Evolutionary conservation across 2,888 invertebrate genomes (phyloP).

Genomic region (Melitaea athalia): DNA sequence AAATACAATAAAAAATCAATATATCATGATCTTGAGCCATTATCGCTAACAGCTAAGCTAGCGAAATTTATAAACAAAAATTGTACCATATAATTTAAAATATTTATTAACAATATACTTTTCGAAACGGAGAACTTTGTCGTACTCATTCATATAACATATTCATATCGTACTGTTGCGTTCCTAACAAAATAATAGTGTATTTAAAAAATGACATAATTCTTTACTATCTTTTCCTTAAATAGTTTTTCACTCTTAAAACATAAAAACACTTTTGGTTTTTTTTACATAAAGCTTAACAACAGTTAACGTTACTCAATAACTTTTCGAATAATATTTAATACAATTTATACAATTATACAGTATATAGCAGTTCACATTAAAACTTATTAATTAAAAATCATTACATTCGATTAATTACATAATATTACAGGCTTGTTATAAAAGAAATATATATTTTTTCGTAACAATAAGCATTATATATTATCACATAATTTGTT

Average conservation of each 20-base stretch:
- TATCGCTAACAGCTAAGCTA: constrained; percentile 30
- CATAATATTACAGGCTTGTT: constrained; percentile 51
- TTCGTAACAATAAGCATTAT: constrained; percentile 54
- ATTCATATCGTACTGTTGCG: constrained; percentile 12
- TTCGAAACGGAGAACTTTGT: constrained; percentile 16
- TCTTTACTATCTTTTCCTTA: constrained; percentile 1
- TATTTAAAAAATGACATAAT: constrained; percentile 1
- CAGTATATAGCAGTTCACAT: constrained; percentile 20
- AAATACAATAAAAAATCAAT: constrained; percentile 46
- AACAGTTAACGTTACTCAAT: constrained; percentile 74
- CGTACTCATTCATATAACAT: constrained; percentile 8
- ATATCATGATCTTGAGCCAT: constrained; percentile 34
- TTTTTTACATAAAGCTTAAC: constrained; percentile 80
- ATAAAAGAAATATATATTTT: constrained; percentile 58
- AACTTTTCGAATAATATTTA: constrained; percentile 59
- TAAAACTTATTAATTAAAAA: constrained; percentile 31
- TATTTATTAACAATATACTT: constrained; percentile 9
- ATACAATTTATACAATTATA: constrained; percentile 60
- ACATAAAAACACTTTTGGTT: constrained; percentile 81
- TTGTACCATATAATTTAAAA: constrained; percentile 13
- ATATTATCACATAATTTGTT: constrained; percentile 72
- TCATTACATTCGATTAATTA: constrained; percentile 40
- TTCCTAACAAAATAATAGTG: constrained; percentile 4
- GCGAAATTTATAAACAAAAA: constrained; percentile 15
- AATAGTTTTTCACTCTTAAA: constrained; percentile 55